phyloP scores from a whole-genome alignment of 2,888 invertebrate species.

The Netelia fuscicornis region DNA sequence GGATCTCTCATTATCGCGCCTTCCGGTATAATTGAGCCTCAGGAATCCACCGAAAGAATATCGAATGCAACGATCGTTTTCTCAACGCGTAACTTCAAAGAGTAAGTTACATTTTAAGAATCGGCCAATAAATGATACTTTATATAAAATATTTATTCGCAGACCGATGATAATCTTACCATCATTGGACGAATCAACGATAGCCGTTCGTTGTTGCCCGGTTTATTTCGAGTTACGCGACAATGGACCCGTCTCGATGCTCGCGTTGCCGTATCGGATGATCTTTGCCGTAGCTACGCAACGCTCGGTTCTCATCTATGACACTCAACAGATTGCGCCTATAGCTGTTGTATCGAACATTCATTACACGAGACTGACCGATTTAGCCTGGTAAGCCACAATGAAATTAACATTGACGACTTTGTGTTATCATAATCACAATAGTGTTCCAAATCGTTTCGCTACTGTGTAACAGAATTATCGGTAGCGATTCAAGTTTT shows the following conservation, averaged over 20 bases:
- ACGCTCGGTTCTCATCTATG: constrained; percentile 93
- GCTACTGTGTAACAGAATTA: no score
- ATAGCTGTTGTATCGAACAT: constrained; percentile 93
- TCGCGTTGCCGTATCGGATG: constrained; percentile 91
- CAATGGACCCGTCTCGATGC: constrained; percentile 86
- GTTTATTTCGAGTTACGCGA: constrained; percentile 88
- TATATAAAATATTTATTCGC: constrained; percentile 64
- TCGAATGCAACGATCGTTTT: constrained; percentile 88
- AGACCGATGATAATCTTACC: constrained; percentile 93
- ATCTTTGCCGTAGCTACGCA: constrained; percentile 97
- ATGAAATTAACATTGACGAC: background rate
- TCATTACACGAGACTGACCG: constrained; percentile 95
- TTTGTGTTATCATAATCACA: no score
- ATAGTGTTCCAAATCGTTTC: no score
- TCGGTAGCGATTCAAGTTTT: no score
- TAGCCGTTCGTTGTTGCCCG: constrained; percentile 94
- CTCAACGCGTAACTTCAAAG: constrained; percentile 87
- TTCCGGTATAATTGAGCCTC: constrained; percentile 92
- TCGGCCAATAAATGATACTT: background rate
- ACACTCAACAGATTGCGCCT: constrained; percentile 93
- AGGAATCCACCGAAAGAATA: constrained; percentile 87
- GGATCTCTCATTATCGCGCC: constrained; percentile 96
- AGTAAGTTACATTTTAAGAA: constrained; percentile 83
- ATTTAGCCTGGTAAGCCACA: constrained; percentile 90
- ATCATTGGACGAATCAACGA: constrained; percentile 92